A percentile compares a stretch with the other conserved stretches of the same genome.
Evolutionary conservation across 2,113 vertebrate species (phyloP).

Genomic region (Saccopteryx leptura): DNA sequence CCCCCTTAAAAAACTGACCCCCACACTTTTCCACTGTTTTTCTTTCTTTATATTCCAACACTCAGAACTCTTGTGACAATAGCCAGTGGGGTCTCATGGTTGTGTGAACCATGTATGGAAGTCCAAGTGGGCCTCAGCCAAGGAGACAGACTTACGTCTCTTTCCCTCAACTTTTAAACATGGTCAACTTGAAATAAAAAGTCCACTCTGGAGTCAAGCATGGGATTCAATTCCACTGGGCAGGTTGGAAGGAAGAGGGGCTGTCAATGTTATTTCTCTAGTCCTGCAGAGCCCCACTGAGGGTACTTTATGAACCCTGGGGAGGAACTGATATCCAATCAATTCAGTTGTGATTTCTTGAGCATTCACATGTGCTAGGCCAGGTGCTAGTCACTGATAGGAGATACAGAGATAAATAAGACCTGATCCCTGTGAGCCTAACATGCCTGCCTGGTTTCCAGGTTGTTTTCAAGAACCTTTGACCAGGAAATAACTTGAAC

Average conservation of each 20-base stretch:
- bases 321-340: conserved; percentile 41
- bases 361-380: conserved; percentile 41
- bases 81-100: conserved; percentile 79
- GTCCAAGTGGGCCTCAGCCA: conserved; percentile 78
- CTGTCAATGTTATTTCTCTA: conserved; percentile 43
- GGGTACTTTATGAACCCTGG: conserved; percentile 5
- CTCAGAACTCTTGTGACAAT: conserved; percentile 84
- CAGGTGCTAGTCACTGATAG: conserved; percentile 41
- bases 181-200: conserved; percentile 90
- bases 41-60: conserved; percentile 75
- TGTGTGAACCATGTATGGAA: conserved; percentile 83
- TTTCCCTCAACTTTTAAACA: conserved; percentile 85
- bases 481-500: conserved; percentile 64
- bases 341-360: conserved; percentile 43
- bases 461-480: conserved; percentile 55
- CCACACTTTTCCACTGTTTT: conserved; percentile 73
- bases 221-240: conserved; percentile 87
- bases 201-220: conserved; percentile 88
- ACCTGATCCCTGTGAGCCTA: conserved; percentile 30
- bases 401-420: conserved; percentile 33
- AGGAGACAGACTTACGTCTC: conserved; percentile 84
- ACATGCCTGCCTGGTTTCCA: conserved; percentile 43
- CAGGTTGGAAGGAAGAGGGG: conserved; percentile 82
- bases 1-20: conserved; percentile 71
- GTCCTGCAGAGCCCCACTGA: neutral